phyloP scores from a whole-genome alignment of 1,140 invertebrate species.

The Sinella curviseta region DNA sequence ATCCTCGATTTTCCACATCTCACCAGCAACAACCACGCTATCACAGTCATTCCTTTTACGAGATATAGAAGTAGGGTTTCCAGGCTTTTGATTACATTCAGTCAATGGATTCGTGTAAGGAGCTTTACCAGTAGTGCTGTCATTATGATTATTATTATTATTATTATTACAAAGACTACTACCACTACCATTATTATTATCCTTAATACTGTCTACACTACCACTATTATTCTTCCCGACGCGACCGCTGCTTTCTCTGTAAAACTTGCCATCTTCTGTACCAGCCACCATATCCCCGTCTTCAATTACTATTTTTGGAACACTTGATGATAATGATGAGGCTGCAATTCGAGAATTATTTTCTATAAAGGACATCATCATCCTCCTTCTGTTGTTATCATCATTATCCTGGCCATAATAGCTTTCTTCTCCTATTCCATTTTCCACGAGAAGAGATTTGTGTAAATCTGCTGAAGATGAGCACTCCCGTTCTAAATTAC shows the following conservation, averaged over 20 bases:
- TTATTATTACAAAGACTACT: conserved; percentile 9
- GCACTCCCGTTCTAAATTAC: background rate
- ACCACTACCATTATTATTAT: background rate
- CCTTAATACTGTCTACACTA: conserved; percentile 19
- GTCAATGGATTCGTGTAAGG: background rate
- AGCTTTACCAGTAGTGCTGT: background rate
- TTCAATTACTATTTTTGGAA: conserved; percentile 38
- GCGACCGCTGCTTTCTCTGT: background rate
- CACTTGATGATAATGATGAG: no score
- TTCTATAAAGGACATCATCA: background rate
- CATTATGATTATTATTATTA: background rate
- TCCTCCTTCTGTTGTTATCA: background rate
- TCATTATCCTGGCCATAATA: conserved; percentile 9
- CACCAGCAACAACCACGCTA: background rate
- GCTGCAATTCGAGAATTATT: background rate
- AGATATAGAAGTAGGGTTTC: conserved; percentile 35
- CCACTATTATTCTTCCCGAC: background rate
- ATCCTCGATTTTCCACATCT: background rate
- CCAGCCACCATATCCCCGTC: background rate
- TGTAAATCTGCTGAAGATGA: background rate
- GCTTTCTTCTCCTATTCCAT: background rate
- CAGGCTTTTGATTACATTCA: conserved; percentile 21
- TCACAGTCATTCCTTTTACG: conserved; percentile 38
- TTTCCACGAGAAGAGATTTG: background rate
- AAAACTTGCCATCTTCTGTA: background rate